phyloP scores from a whole-genome alignment of 2,888 invertebrate genomes.

The Platycnemis pennipes region DNA sequence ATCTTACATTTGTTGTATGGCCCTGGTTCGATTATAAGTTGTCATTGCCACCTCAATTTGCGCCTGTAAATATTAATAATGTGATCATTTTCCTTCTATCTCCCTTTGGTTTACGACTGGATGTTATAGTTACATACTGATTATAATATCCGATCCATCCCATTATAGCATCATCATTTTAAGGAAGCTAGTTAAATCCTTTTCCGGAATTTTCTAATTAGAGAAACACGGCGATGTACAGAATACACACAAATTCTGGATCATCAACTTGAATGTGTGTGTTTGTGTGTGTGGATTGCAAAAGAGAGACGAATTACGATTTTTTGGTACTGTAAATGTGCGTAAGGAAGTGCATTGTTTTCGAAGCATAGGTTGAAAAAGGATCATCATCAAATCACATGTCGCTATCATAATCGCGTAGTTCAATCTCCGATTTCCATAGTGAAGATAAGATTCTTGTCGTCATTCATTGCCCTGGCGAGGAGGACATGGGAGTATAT shows the following conservation, averaged over 20 bases:
- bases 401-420: background rate
- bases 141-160: background rate
- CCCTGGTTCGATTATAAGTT: background rate
- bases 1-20: background rate
- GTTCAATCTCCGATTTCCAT: background rate
- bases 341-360: conserved; percentile 20
- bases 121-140: background rate
- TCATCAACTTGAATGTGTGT: background rate
- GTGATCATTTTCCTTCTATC: background rate
- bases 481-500: background rate
- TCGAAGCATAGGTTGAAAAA: background rate
- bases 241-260: background rate
- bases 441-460: background rate
- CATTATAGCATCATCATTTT: background rate
- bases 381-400: background rate
- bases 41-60: background rate
- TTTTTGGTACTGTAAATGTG: background rate
- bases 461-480: conserved; percentile 1
- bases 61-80: background rate
- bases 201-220: background rate
- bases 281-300: background rate
- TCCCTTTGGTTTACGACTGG: background rate
- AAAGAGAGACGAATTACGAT: conserved; percentile 6
- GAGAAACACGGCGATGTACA: background rate
- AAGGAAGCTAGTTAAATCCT: background rate